These are phyloP conservation scores for Anthopleura sola DNA, from an alignment of 64 coral and sea anemone species.

Conservation along the genomic window DNA sequence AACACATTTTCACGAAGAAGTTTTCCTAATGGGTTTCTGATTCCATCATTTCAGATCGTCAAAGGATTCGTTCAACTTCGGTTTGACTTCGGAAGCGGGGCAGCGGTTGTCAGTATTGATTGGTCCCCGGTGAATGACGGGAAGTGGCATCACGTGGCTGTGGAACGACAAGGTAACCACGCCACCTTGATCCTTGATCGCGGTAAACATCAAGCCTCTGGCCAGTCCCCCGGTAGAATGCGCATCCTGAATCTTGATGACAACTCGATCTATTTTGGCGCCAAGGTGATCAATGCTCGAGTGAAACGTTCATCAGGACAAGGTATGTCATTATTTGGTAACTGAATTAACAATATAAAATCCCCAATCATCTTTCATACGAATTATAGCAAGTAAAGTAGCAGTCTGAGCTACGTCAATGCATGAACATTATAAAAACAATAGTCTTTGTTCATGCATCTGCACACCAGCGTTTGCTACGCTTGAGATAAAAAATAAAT, in stretches of 20 bases:
- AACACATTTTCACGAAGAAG: neutral
- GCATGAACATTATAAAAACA: too few species aligned
- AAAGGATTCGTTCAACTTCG: conserved; percentile 84
- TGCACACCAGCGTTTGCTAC: too few species aligned
- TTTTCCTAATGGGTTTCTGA: neutral
- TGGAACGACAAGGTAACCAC: conserved; percentile 92
- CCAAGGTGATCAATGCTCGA: conserved; percentile 64
- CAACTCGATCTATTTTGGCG: conserved; percentile 93
- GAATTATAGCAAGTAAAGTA: too few species aligned
- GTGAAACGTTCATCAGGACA: conserved; percentile 27
- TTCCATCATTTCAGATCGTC: conserved; percentile 53
- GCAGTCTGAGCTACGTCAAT: too few species aligned
- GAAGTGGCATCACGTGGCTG: conserved; percentile 92
- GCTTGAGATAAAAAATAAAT: too few species aligned
- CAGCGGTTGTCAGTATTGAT: conserved; percentile 81
- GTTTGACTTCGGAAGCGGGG: conserved; percentile 93
- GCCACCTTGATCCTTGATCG: conserved; percentile 78
- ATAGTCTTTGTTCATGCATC: too few species aligned
- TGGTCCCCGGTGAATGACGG: conserved; percentile 78
- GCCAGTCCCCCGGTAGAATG: conserved; percentile 89
- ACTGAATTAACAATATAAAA: neutral
- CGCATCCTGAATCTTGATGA: conserved; percentile 90
- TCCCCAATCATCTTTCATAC: too few species aligned
- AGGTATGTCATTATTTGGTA: conserved; percentile 27
- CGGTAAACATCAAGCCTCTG: conserved; percentile 59